Percentiles rank a stretch among this genome's conserved stretches.
Evolutionary conservation across 1,140 invertebrate genomes (phyloP).

Genomic region (Neodiprion virginianus): DNA sequence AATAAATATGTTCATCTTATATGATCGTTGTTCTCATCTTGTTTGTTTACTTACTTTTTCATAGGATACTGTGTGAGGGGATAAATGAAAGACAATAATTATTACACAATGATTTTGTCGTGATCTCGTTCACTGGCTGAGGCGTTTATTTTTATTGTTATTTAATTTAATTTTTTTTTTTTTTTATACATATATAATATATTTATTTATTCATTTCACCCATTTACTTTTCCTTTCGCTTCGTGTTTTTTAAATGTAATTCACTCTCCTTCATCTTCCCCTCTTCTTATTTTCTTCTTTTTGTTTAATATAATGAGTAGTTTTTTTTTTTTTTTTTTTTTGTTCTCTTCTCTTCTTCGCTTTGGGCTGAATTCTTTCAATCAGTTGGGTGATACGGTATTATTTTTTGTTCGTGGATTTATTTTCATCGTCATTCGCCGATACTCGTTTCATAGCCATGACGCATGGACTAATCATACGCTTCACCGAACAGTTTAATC

Average conservation of each 20-base stretch:
- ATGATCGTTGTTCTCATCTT: too few relatives aligned
- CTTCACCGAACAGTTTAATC: too few relatives aligned
- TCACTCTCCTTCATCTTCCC: too few relatives aligned
- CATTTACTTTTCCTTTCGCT: not conserved
- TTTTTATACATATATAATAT: constrained; percentile 2
- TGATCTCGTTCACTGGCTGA: not conserved
- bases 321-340: not conserved
- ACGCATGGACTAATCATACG: too few relatives aligned
- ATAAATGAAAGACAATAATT: not conserved
- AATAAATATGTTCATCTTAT: too few relatives aligned
- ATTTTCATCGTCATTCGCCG: not conserved
- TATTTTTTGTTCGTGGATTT: not conserved
- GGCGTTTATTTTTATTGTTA: not conserved
- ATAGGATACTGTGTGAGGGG: not conserved
- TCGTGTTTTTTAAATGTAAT: too few relatives aligned
- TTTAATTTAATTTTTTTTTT: not conserved
- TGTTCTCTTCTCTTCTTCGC: not conserved
- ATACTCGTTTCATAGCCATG: too few relatives aligned
- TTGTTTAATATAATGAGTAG: not conserved
- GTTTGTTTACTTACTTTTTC: too few relatives aligned
- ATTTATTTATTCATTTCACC: constrained; percentile 2
- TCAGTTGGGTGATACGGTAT: not conserved
- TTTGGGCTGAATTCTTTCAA: not conserved
- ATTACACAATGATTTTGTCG: not conserved
- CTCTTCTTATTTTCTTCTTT: too few relatives aligned